A percentile compares a stretch with the other conserved stretches of the same genome.
Evolutionary conservation across 1,140 invertebrate species (phyloP).

Genomic region (Papilio machaon): DNA sequence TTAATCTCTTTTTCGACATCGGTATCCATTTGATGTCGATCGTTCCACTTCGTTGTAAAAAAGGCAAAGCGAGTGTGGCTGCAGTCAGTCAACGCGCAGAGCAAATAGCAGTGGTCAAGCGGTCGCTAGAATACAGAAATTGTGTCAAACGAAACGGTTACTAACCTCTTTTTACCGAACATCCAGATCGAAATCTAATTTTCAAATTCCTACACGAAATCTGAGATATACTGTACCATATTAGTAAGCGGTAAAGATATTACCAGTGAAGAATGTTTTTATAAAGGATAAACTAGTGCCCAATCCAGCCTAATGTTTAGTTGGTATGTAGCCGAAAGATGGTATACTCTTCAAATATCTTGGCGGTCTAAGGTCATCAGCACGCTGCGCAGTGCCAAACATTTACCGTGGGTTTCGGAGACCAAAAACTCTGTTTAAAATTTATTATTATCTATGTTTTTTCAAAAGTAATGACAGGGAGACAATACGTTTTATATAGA

Average conservation of each 20-base stretch:
- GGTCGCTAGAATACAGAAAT: neutral
- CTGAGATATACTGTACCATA: neutral
- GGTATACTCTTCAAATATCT: no score
- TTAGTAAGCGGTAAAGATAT: neutral
- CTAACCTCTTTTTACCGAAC: neutral
- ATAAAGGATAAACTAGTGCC: no score
- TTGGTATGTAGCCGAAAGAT: no score
- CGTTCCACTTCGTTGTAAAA: neutral
- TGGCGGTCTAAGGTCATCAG: no score
- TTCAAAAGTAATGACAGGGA: no score
- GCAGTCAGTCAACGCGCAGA: neutral
- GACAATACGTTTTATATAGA: no score
- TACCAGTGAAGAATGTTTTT: no score
- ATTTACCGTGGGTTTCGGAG: no score
- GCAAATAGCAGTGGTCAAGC: neutral
- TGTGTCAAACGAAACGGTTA: neutral
- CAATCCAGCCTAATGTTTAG: no score
- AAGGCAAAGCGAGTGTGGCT: neutral
- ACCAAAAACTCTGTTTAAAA: no score
- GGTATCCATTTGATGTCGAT: slow-evolving; percentile 1
- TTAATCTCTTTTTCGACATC: neutral
- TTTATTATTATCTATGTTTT: no score
- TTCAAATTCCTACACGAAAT: neutral
- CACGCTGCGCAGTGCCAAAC: no score
- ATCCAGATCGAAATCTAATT: neutral